Conservation (phyloP, 2,797 vertebrate species). For the Apogon talboti region DNA sequence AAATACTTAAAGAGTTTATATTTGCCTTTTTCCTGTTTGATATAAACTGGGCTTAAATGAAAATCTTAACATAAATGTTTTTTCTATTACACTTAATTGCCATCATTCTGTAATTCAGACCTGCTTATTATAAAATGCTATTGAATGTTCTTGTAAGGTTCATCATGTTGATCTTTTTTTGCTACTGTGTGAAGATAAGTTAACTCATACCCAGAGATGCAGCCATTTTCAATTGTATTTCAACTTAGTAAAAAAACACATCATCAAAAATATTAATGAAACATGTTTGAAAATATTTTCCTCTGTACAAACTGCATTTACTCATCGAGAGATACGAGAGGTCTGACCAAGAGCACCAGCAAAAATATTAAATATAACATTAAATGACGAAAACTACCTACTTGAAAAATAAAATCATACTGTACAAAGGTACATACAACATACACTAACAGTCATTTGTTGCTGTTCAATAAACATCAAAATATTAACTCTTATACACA, state of each 20-base stretch:
- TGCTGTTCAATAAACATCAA: constrained; percentile 83
- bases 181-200: constrained; percentile 8
- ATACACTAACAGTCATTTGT: constrained; percentile 83
- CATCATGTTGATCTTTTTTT: constrained; percentile 2
- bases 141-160: constrained; percentile 3
- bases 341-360: constrained; percentile 79
- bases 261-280: constrained; percentile 55
- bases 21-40: constrained; percentile 27
- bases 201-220: constrained; percentile 29
- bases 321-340: constrained; percentile 63
- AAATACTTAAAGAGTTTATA: constrained; percentile 24
- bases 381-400: constrained; percentile 63
- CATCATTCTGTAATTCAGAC: constrained; percentile 28
- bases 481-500: constrained; percentile 91
- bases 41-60: constrained; percentile 13
- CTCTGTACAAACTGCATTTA: constrained; percentile 77
- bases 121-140: constrained; percentile 21
- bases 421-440: constrained; percentile 88
- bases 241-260: constrained; percentile 35
- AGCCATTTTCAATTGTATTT: constrained; percentile 41
- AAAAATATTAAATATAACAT: constrained; percentile 81
- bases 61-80: constrained; percentile 13
- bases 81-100: constrained; percentile 9
- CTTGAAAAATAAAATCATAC: constrained; percentile 76
- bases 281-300: constrained; percentile 74